Percentiles rank a stretch among this genome's conserved stretches.
Conservation (phyloP, 1,140 invertebrate species). For the Aphidius gifuensis region DNA sequence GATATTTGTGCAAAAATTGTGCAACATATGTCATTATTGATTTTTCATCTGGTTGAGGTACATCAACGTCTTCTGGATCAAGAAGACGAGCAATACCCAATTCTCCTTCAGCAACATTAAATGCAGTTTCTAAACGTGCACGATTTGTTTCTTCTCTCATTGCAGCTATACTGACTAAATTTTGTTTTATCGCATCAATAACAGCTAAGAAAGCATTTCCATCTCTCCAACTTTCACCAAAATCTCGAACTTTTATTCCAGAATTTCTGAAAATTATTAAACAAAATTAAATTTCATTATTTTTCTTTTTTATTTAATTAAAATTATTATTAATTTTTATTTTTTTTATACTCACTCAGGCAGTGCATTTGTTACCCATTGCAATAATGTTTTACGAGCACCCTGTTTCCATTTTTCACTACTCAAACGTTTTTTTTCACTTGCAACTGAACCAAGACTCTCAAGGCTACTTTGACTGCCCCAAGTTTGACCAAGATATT, state of each 20-base stretch:
- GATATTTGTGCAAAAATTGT: constrained; percentile 95
- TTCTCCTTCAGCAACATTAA: constrained; percentile 87
- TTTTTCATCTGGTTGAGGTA: constrained; percentile 94
- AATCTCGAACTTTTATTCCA: constrained; percentile 88
- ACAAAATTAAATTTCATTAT: constrained; percentile 14
- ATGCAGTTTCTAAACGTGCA: constrained; percentile 86
- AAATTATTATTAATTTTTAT: constrained; percentile 37
- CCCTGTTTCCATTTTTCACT: constrained; percentile 79
- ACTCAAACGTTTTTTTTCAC: constrained; percentile 48
- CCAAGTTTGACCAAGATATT: constrained; percentile 79
- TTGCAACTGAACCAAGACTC: constrained; percentile 65
- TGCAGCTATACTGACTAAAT: constrained; percentile 83
- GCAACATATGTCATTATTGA: constrained; percentile 99
- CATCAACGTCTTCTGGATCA: constrained; percentile 96
- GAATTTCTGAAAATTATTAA: constrained; percentile 64
- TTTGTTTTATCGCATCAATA: constrained; percentile 91
- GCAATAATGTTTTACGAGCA: constrained; percentile 85
- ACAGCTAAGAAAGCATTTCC: constrained; percentile 95
- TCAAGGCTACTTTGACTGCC: constrained; percentile 79
- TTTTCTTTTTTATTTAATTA: constrained; percentile 1
- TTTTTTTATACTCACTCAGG: constrained; percentile 69
- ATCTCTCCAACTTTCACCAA: constrained; percentile 95
- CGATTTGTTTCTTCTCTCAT: constrained; percentile 75
- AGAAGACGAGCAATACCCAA: constrained; percentile 89
- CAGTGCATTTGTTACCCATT: constrained; percentile 92